Evolutionary conservation across 2,113 vertebrate genomes (phyloP).

Genomic region (Brachypodius melanocephalos): DNA sequence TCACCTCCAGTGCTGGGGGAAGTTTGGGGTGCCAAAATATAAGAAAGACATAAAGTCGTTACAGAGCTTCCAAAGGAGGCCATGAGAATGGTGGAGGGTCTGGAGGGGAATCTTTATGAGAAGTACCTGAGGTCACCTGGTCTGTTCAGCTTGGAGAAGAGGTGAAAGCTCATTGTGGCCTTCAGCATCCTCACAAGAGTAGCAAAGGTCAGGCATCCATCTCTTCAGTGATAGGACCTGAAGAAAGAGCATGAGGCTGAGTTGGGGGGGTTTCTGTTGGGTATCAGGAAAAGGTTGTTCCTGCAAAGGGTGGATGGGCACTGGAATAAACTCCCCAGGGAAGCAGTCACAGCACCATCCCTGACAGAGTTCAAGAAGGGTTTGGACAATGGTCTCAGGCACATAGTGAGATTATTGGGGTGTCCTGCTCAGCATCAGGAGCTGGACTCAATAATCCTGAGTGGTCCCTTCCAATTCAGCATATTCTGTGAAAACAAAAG

Average conservation of each 20-base stretch:
- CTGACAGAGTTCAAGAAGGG: not conserved
- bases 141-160: not conserved
- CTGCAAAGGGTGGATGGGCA: not conserved
- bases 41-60: not conserved
- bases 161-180: not conserved
- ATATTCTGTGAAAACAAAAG: not conserved
- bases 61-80: not conserved
- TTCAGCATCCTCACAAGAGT: not conserved
- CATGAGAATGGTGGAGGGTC: not conserved
- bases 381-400: not conserved
- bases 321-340: not conserved
- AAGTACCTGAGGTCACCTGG: not conserved
- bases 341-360: not conserved
- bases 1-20: not conserved
- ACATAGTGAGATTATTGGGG: not conserved
- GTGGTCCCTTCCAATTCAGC: not conserved
- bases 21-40: not conserved
- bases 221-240: not conserved
- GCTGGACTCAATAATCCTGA: not conserved
- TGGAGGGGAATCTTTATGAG: not conserved
- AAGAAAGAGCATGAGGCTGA: not conserved
- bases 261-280: not conserved
- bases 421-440: not conserved
- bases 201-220: not conserved
- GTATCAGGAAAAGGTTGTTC: not conserved